Evolutionary conservation across 2,888 invertebrate genomes (phyloP).

Genomic region (Nymphalis urticae): DNA sequence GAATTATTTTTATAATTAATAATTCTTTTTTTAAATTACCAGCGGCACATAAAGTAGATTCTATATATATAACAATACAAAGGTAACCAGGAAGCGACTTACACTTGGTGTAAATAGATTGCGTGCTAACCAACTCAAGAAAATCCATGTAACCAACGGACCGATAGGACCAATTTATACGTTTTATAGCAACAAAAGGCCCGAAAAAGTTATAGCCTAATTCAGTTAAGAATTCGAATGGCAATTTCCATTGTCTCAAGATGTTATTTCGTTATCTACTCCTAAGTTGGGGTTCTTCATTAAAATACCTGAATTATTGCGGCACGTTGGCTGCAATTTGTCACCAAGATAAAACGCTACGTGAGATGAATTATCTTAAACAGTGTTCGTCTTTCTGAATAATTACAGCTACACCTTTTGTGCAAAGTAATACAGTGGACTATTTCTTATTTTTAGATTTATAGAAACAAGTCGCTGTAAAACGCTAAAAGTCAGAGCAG

Average conservation of each 20-base stretch:
- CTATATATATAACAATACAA: no score
- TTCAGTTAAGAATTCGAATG: slow-evolving; percentile 23
- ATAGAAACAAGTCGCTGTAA: not conserved
- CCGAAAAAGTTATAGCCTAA: slow-evolving; percentile 2
- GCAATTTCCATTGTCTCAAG: slow-evolving; percentile 34
- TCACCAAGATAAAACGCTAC: slow-evolving; percentile 73
- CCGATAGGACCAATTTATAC: not conserved
- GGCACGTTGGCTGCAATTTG: slow-evolving; percentile 68
- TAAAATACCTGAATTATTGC: slow-evolving; percentile 61
- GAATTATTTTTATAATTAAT: no score
- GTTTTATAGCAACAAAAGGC: no score
- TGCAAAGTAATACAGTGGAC: slow-evolving; percentile 45
- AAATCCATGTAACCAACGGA: no score
- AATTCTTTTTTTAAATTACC: no score
- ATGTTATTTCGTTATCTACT: slow-evolving; percentile 37
- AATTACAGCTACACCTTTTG: slow-evolving; percentile 63
- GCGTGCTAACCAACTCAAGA: no score
- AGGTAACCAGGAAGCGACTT: no score
- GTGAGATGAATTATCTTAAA: slow-evolving; percentile 73
- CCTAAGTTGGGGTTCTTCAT: slow-evolving; percentile 41
- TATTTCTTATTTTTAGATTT: slow-evolving; percentile 19
- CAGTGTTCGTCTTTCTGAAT: slow-evolving; percentile 72
- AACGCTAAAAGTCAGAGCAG: not conserved
- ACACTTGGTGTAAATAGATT: no score
- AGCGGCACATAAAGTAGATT: no score